phyloP scores from a whole-genome alignment of 2,888 invertebrate genomes.

The Drosophila atripex region DNA sequence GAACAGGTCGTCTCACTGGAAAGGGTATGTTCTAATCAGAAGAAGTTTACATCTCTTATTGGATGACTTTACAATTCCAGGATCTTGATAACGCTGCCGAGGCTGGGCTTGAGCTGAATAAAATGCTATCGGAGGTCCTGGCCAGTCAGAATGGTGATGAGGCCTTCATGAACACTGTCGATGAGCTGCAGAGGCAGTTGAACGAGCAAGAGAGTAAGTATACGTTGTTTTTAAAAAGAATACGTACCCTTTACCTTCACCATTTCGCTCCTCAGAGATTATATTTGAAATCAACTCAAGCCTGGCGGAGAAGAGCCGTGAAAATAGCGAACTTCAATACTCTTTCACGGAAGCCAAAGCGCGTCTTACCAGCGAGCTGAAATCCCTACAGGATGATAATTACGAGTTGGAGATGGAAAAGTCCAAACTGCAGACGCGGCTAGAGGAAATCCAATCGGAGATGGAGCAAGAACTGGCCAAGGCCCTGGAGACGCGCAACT shows the following conservation, averaged over 20 bases:
- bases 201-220: slow-evolving; percentile 86
- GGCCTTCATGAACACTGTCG: slow-evolving; percentile 87
- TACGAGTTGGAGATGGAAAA: slow-evolving; percentile 85
- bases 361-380: slow-evolving; percentile 85
- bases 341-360: slow-evolving; percentile 83
- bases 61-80: no score
- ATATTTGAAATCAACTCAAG: slow-evolving; percentile 85
- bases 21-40: slow-evolving; percentile 84
- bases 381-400: slow-evolving; percentile 86
- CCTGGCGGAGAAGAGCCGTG: slow-evolving; percentile 85
- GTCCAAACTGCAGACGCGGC: slow-evolving; percentile 73
- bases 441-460: slow-evolving; percentile 82
- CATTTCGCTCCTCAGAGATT: slow-evolving; percentile 76
- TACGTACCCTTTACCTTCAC: neutral
- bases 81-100: slow-evolving; percentile 92
- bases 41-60: no score
- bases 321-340: slow-evolving; percentile 85
- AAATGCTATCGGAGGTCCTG: slow-evolving; percentile 88
- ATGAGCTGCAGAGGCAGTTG: slow-evolving; percentile 87
- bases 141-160: slow-evolving; percentile 88
- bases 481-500: slow-evolving; percentile 79
- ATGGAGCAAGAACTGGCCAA: slow-evolving; percentile 81
- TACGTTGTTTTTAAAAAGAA: neutral
- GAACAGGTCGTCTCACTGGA: slow-evolving; percentile 88
- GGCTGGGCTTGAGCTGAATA: slow-evolving; percentile 90